These are phyloP conservation scores for Apodemia duryi DNA, from an alignment of 2,888 invertebrate genomes.

Conservation along the genomic window DNA sequence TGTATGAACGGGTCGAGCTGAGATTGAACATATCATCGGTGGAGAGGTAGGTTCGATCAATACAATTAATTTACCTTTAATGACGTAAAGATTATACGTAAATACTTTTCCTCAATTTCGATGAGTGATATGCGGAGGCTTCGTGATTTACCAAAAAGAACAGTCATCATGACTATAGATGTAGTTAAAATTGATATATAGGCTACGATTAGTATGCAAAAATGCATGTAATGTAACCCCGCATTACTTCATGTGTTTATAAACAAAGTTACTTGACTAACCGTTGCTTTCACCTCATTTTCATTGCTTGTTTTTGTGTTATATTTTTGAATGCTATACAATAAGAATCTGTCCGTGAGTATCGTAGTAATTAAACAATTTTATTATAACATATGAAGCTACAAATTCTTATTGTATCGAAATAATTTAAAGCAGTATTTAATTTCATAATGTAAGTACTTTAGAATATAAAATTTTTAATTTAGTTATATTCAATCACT, in stretches of 20 bases:
- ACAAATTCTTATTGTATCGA: constrained; percentile 11
- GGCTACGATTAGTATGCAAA: constrained; percentile 60
- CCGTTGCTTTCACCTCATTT: constrained; percentile 55
- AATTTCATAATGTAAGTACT: constrained; percentile 6
- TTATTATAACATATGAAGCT: constrained; percentile 24
- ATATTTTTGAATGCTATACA: constrained; percentile 39
- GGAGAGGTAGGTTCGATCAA: constrained; percentile 74
- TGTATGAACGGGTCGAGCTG: constrained; percentile 67
- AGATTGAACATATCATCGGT: constrained; percentile 67
- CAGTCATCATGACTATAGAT: constrained; percentile 77
- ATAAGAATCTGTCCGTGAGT: constrained; percentile 41
- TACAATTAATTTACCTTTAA: constrained; percentile 40
- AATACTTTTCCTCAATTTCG: constrained; percentile 66
- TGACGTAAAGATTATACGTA: constrained; percentile 35
- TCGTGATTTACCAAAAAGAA: constrained; percentile 58
- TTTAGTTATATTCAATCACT: constrained; percentile 45
- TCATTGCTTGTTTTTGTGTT: constrained; percentile 44
- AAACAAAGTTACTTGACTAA: constrained; percentile 78
- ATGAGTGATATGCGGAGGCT: constrained; percentile 68
- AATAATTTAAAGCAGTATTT: not conserved
- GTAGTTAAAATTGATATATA: constrained; percentile 50
- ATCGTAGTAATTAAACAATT: not conserved
- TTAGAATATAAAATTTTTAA: constrained; percentile 22
- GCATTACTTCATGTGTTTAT: constrained; percentile 78
- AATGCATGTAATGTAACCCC: constrained; percentile 64